A percentile compares a stretch with the other conserved stretches of the same genome.
Evolutionary conservation across 30 jellyfish, hydroid and myxozoan species (phyloP).

Genomic region (Pseudorhiza aurosa): DNA sequence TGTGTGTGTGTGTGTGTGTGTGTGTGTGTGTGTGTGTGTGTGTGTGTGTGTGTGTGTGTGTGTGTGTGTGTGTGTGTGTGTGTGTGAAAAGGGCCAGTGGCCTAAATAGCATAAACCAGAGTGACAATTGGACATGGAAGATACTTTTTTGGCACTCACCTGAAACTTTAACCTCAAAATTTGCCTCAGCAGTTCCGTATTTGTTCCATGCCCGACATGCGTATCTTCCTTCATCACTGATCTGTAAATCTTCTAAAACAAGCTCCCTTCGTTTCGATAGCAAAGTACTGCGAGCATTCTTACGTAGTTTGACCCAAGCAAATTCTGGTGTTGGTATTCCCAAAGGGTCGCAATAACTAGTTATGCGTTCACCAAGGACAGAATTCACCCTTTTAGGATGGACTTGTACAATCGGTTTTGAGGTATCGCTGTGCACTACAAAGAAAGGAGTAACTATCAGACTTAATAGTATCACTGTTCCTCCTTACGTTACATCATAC

Average conservation of each 20-base stretch:
- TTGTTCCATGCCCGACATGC: constrained; percentile 64
- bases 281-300: constrained; percentile 30
- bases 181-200: constrained; percentile 60
- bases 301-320: constrained; percentile 66
- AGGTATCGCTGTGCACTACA: constrained; percentile 37
- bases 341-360: constrained; percentile 31
- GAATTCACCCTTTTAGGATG: constrained; percentile 32
- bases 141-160: constrained; percentile 37
- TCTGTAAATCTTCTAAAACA: constrained; percentile 34
- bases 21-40: too few relatives aligned
- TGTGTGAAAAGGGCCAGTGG: too few relatives aligned
- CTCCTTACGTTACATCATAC: too few relatives aligned
- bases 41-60: too few relatives aligned
- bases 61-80: too few relatives aligned
- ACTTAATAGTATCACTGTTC: too few relatives aligned
- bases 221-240: constrained; percentile 54
- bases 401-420: constrained; percentile 45
- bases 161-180: constrained; percentile 5
- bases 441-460: too few relatives aligned
- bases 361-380: constrained; percentile 22
- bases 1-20: too few relatives aligned
- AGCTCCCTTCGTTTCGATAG: constrained; percentile 14
- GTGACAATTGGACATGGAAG: too few relatives aligned
- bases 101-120: too few relatives aligned
- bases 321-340: constrained; percentile 81